Conservation (phyloP, 2,888 invertebrate species). For the Thecocarcelia acutangulata region DNA sequence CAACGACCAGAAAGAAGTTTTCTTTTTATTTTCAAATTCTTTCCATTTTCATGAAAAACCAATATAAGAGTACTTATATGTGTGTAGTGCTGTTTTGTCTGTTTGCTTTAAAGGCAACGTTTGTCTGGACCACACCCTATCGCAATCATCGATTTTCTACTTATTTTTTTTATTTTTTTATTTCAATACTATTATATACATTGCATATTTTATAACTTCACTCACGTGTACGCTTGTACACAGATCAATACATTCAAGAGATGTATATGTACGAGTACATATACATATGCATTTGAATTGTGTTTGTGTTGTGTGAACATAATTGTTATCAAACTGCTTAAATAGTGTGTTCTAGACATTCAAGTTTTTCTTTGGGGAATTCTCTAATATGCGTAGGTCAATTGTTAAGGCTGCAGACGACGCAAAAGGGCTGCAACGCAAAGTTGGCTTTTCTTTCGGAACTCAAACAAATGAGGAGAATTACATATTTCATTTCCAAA, state of each 20-base stretch:
- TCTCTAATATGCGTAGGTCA: conserved; percentile 8
- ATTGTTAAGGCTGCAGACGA: conserved; percentile 15
- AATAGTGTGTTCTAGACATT: conserved; percentile 51
- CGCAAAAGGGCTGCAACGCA: too few species aligned
- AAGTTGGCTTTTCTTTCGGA: neutral
- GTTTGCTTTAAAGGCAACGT: conserved; percentile 43
- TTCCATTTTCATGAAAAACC: conserved; percentile 20
- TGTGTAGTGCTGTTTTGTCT: conserved; percentile 36
- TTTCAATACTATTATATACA: neutral
- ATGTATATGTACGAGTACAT: neutral
- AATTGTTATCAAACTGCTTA: conserved; percentile 15
- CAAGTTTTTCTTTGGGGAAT: conserved; percentile 43
- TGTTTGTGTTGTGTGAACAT: neutral
- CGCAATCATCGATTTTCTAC: conserved; percentile 71
- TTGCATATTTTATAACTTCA: conserved; percentile 36
- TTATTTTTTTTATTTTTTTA: conserved; percentile 13
- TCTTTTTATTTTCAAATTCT: conserved; percentile 23
- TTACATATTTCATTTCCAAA: too few species aligned
- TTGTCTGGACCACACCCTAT: conserved; percentile 73
- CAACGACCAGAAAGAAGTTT: neutral
- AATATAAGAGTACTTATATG: conserved; percentile 6
- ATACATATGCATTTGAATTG: neutral
- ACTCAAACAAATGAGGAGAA: too few species aligned
- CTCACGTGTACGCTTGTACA: conserved; percentile 49
- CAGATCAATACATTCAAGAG: conserved; percentile 24